phyloP scores from a whole-genome alignment of 2,888 invertebrate species.

The Cheilosia grossa region DNA sequence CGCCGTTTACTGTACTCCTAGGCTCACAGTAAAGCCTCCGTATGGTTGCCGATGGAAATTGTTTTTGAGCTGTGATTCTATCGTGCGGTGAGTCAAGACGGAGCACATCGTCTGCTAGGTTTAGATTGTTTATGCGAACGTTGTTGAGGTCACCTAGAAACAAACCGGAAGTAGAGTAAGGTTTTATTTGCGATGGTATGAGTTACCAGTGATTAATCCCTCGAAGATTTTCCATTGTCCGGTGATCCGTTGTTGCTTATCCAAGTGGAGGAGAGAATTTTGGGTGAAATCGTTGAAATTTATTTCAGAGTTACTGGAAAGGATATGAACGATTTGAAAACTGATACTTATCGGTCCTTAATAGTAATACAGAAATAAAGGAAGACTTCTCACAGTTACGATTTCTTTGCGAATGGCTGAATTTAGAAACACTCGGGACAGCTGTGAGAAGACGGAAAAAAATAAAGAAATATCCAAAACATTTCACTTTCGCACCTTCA shows the following conservation, averaged over 20 bases:
- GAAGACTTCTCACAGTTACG: too few species aligned
- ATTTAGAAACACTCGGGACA: too few species aligned
- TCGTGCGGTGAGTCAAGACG: constrained; percentile 82
- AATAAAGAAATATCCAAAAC: too few species aligned
- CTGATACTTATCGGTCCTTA: background rate
- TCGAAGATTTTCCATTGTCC: constrained; percentile 79
- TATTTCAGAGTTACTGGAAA: constrained; percentile 77
- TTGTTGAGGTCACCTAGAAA: constrained; percentile 80
- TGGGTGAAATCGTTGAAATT: constrained; percentile 82
- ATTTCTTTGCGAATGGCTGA: too few species aligned
- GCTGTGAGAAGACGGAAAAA: too few species aligned
- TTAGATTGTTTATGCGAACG: constrained; percentile 84
- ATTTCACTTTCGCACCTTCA: too few species aligned
- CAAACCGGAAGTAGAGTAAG: background rate
- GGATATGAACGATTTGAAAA: background rate
- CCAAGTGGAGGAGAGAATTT: constrained; percentile 82
- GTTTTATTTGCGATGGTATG: background rate
- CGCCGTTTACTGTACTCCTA: constrained; percentile 81
- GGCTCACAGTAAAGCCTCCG: constrained; percentile 80
- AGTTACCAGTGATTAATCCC: constrained; percentile 75
- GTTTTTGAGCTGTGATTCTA: constrained; percentile 83
- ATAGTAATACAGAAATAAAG: background rate
- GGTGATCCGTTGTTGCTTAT: constrained; percentile 82
- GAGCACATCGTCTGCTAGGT: constrained; percentile 84
- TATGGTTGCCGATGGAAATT: constrained; percentile 81